A percentile compares a stretch with the other conserved stretches of the same genome.
These are phyloP conservation scores for Hylomyscus alleni DNA, from an alignment of 2,797 vertebrate genomes.

Conservation along the genomic window DNA sequence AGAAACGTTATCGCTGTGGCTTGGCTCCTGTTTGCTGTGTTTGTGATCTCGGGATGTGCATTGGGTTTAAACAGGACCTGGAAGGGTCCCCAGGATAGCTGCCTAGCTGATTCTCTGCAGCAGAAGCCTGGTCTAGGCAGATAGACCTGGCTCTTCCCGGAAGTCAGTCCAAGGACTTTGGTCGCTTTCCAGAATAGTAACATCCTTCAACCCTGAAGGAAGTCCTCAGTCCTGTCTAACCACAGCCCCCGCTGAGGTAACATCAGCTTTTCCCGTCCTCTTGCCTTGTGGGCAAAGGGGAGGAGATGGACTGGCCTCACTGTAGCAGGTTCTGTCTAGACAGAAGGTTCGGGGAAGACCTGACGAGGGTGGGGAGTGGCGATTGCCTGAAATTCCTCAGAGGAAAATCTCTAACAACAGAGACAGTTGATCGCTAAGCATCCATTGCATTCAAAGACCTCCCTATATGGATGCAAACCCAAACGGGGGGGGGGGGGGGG, in stretches of 20 bases:
- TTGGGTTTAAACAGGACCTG: neutral
- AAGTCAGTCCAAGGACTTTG: conserved; percentile 44
- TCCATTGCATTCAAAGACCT: neutral
- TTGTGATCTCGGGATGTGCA: neutral
- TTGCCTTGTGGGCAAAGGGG: conserved; percentile 11
- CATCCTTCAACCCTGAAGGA: conserved; percentile 68
- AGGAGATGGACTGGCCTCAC: neutral
- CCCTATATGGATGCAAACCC: conserved; percentile 17
- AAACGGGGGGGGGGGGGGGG: neutral
- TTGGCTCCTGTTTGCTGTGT: conserved; percentile 7
- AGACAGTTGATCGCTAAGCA: conserved; percentile 13
- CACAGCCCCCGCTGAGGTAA: conserved; percentile 53
- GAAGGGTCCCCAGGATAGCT: conserved; percentile 39
- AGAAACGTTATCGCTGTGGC: neutral
- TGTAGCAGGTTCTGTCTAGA: neutral
- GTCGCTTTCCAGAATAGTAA: conserved; percentile 64
- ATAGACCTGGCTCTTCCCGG: neutral
- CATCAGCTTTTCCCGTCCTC: conserved; percentile 62
- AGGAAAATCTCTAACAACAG: neutral
- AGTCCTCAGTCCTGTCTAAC: conserved; percentile 74
- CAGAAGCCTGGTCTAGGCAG: neutral
- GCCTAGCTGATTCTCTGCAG: neutral
- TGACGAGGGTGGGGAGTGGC: neutral
- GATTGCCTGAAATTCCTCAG: neutral
- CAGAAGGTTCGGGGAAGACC: neutral